A percentile compares a stretch with the other conserved stretches of the same genome.
These are phyloP conservation scores for Drosophila yooni DNA, from an alignment of 2,888 invertebrate genomes.

Conservation along the genomic window DNA sequence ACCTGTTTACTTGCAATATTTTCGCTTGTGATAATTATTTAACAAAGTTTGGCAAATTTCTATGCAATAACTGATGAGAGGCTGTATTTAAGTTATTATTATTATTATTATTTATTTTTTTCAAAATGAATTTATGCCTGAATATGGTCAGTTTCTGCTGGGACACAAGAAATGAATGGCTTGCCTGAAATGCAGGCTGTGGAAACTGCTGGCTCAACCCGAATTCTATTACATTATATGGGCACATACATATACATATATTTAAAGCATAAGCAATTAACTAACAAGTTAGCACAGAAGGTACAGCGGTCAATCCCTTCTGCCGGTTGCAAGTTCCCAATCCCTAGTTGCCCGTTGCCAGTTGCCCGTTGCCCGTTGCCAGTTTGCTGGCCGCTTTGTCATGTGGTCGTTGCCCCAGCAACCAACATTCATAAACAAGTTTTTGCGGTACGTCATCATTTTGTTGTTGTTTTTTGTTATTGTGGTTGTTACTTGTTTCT, in stretches of 20 bases:
- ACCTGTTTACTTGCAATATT: not conserved
- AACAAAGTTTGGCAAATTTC: not conserved
- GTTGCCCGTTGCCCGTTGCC: constrained; percentile 20
- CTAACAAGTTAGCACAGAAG: constrained; percentile 49
- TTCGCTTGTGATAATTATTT: not conserved
- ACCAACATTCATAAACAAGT: constrained; percentile 79
- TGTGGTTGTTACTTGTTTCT: constrained; percentile 27
- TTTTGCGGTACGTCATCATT: constrained; percentile 64
- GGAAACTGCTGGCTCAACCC: constrained; percentile 2
- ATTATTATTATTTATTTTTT: no score
- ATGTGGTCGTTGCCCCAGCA: constrained; percentile 77
- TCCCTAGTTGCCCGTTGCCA: constrained; percentile 18
- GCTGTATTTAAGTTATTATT: not conserved
- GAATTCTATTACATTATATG: constrained; percentile 6
- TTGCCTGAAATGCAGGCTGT: not conserved
- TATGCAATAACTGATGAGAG: not conserved
- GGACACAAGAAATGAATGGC: not conserved
- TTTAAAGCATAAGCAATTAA: constrained; percentile 42
- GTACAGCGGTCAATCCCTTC: constrained; percentile 13
- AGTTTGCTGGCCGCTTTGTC: constrained; percentile 46
- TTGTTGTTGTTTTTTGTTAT: constrained; percentile 27
- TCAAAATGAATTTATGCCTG: not conserved
- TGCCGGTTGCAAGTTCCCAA: constrained; percentile 21
- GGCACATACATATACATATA: not conserved
- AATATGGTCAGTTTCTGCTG: not conserved